Base-by-base conservation (phyloP, 2,888 invertebrate genomes). In the Steinernema hermaphroditum region DNA sequence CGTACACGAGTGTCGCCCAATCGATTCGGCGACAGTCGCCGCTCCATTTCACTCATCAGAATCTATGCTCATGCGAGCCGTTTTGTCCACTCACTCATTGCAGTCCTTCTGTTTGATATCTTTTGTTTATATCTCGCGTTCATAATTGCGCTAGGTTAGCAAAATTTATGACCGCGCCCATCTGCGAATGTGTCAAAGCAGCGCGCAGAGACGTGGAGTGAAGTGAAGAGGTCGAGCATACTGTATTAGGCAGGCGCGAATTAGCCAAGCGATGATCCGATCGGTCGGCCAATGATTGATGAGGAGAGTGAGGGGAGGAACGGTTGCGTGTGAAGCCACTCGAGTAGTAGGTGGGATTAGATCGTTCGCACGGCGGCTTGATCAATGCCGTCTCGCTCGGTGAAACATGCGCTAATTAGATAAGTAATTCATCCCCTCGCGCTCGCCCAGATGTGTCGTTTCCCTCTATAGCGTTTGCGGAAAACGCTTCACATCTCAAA, bases 201-300 rank as follows among this genome's bases (percentile, higher is more conserved):
- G 54, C 62, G 62, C 62, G 32, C 62, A 62, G 62, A 62, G 62
- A 62, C n/a, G n/a, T n/a, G n/a, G n/a, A 54, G 54, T 54, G 54
- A 29, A 62, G 62, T 32, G 62, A 34, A 16, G 62, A 6, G 62
- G 34, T 1, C 12, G 62, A 62, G 62, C 27, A 62, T 62, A 62
- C 62, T 62, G 62, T 62, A 62, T 62, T 62, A 62, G 62, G 62
- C 62, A 62, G 62, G 62, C 62, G 62, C 32, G 62, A 62, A 62
- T 32, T 62, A 62, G 62, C 62, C 62, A 29, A 62, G 62, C 62
- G 62, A 27, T 62, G 62, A 62, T 62, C 62, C 62, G 62, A 62
- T 62, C 62, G 62, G 14, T 16, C 32, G 62, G 62, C 62, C 62
- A 62, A 62, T 62, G 62, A 62, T 62, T 62, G 62, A 62, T 62